Evolutionary conservation across 1,140 invertebrate genomes (phyloP).

Genomic region (Temnothorax nylanderi): DNA sequence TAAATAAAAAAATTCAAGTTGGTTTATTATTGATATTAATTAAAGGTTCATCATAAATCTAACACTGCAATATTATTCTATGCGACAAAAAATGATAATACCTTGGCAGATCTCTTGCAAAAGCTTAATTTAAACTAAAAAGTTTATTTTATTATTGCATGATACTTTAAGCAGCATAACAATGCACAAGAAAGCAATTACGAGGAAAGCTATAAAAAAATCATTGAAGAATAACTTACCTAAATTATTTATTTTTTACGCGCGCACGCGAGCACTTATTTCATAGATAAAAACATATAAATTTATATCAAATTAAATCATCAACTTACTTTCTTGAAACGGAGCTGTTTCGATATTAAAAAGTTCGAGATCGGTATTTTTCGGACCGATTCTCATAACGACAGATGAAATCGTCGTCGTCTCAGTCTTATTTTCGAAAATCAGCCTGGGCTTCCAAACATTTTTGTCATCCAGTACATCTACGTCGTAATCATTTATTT

Average conservation of each 20-base stretch:
- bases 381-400: slow-evolving; percentile 80
- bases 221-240: slow-evolving; percentile 16
- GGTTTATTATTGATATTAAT: too few relatives aligned
- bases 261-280: not conserved
- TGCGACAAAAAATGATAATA: not conserved
- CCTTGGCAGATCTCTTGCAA: not conserved
- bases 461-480: slow-evolving; percentile 74
- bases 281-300: not conserved
- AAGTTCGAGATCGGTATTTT: slow-evolving; percentile 68
- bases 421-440: slow-evolving; percentile 78
- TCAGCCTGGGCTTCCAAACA: slow-evolving; percentile 77
- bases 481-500: slow-evolving; percentile 67
- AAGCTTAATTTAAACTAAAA: not conserved
- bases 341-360: slow-evolving; percentile 73
- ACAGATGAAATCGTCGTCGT: slow-evolving; percentile 70
- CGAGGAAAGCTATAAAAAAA: not conserved
- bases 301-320: not conserved
- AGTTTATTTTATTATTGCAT: not conserved
- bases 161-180: not conserved
- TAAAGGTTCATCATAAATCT: not conserved
- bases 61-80: not conserved
- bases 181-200: not conserved
- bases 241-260: not conserved
- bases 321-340: slow-evolving; percentile 73
- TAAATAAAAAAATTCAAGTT: not conserved